These are phyloP conservation scores for Lordiphosa collinella DNA, from an alignment of 1,140 invertebrate genomes.

Conservation along the genomic window DNA sequence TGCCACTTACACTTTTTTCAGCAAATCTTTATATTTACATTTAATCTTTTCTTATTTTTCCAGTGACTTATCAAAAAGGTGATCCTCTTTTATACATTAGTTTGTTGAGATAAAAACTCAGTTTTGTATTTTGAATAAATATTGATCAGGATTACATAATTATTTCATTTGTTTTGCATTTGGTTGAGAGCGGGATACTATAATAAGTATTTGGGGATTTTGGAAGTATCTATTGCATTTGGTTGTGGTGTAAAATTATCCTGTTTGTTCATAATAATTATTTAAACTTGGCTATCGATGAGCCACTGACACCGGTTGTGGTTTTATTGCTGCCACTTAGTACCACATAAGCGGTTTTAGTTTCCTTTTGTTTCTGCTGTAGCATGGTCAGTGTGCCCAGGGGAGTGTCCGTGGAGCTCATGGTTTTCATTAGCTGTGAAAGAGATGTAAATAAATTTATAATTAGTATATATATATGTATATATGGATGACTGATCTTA, in stretches of 20 bases:
- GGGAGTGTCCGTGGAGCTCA: conserved; percentile 99
- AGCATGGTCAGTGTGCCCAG: conserved; percentile 95
- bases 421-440: conserved; percentile 96
- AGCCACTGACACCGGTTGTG: conserved; percentile 39
- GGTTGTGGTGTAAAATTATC: conserved; percentile 41
- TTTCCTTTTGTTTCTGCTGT: conserved; percentile 97
- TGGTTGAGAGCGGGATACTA: conserved; percentile 9
- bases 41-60: background rate
- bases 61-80: conserved; percentile 24
- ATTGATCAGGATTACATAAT: conserved; percentile 72
- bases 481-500: too few species aligned
- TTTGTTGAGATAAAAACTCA: conserved; percentile 32
- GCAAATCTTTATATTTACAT: too few species aligned
- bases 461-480: too few species aligned
- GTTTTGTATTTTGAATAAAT: conserved; percentile 41
- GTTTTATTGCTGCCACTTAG: conserved; percentile 91
- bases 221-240: conserved; percentile 74
- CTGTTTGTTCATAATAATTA: conserved; percentile 24
- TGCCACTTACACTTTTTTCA: too few species aligned
- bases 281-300: conserved; percentile 78
- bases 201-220: conserved; percentile 41
- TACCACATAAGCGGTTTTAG: conserved; percentile 96
- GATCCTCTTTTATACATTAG: conserved; percentile 28
- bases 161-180: conserved; percentile 6
- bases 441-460: conserved; percentile 74